Base-by-base conservation (phyloP, 2,888 invertebrate species). In the Lottia scabra region DNA sequence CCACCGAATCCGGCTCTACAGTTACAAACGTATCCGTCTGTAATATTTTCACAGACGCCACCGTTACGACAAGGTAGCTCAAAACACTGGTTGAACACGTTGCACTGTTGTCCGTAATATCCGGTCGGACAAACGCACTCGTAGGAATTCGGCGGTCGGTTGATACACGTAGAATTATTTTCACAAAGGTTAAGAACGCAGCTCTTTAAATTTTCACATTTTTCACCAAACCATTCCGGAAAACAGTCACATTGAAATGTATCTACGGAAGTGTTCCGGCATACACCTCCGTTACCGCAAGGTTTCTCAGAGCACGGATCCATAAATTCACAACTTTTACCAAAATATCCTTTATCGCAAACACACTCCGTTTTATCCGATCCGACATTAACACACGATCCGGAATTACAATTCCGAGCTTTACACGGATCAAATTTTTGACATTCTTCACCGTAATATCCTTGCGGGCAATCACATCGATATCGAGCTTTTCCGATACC, bases 1-100 rank as follows among this genome's bases (percentile, higher is more conserved):
- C 86, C 87, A 38, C 76, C 84, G 64, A 80, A 76, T 23, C 84
- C 85, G 2, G 68, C 68, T 10, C 75, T 64, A 71, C 87, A 87
- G 12, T 75, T 63, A 56, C 87, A 87, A 12, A 64, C 30, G 70
- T 76, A 84, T 1, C 78, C 76, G 5, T 78, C 75, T 0, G 78
- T 68, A 2, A 44, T 66, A 67, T 78, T 80, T 38, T 66, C 65
- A 68, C 82, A 83, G 0, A 48, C 71, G 46, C 80, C 81, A 10
- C 73, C 71, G 75, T 79, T 19, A 30, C 16, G 62, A 74, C 87
- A 87, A 4, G 82, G 81, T 2, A 48, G 62, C 2, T 70, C 44
- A 10, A 72, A 44, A 66, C 86, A 86, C 4, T 83, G 81, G 68
- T 86, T 77, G 64, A 75, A 83, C 15, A 74, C 63, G 23, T 78